Percentiles rank a stretch among this genome's conserved stretches.
Evolutionary conservation across 1,140 invertebrate genomes (phyloP).

Genomic region (Adelges cooleyi): DNA sequence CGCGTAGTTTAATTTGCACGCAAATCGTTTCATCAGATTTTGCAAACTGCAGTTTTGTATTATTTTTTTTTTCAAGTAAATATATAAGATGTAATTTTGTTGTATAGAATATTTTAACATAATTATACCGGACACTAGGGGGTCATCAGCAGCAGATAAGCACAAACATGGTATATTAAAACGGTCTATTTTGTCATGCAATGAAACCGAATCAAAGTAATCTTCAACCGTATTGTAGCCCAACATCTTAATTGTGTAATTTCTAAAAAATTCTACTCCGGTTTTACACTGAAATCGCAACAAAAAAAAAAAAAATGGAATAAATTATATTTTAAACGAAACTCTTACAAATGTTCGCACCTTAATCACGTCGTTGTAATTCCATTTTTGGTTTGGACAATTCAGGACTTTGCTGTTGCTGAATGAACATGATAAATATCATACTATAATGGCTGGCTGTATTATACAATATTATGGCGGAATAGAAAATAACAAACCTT

Average conservation of each 20-base stretch:
- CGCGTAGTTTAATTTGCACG: too few species aligned
- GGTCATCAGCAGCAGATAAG: constrained; percentile 73
- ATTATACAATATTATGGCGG: too few species aligned
- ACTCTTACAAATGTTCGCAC: constrained; percentile 33
- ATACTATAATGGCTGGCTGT: too few species aligned
- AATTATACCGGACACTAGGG: constrained; percentile 43
- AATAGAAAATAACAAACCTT: constrained; percentile 41
- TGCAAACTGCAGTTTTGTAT: too few species aligned
- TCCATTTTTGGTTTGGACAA: constrained; percentile 37
- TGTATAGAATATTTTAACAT: too few species aligned
- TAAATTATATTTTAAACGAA: not conserved
- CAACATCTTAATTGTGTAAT: constrained; percentile 72
- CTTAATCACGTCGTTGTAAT: constrained; percentile 42
- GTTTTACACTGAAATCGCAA: constrained; percentile 49
- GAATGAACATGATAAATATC: not conserved
- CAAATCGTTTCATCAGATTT: too few species aligned
- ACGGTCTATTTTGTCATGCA: constrained; percentile 58
- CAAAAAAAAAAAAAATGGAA: too few species aligned
- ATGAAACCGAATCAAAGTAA: constrained; percentile 62
- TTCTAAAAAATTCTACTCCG: constrained; percentile 68
- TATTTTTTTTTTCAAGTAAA: too few species aligned
- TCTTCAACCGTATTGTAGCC: constrained; percentile 64
- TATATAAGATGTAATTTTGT: too few species aligned
- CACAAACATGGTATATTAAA: constrained; percentile 62
- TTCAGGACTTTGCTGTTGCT: constrained; percentile 25